Evolutionary conservation across 2,888 invertebrate species (phyloP), one percentile per base, ranked within the genome.

Genomic region (Drosophila mulleri): DNA sequence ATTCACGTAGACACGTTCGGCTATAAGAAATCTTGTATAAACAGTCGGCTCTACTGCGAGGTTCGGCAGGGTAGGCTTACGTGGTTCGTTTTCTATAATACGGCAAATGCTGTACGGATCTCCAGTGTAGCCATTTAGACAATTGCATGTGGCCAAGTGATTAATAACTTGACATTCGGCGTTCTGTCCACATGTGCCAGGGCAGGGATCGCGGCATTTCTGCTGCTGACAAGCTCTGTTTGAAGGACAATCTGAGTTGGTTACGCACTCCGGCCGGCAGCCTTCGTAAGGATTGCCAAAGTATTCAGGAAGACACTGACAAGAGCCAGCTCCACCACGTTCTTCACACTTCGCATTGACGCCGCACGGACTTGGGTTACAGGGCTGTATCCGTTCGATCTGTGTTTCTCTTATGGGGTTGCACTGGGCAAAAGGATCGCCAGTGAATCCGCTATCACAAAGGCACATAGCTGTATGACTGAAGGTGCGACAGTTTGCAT

Each of bases 261-360:
- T 86, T 1, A 94, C 92, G 90, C 96, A 96, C 91, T 96, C 95
- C 3, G 96, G 96, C 42, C 94, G 94, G 89, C 96, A 96, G 67
- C 95, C 94, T 93, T 96, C 95, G 88, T 96, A 96, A 45, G 97
- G 96, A 91, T 96, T 96, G 80, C 97, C 97, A 82, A 95, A 94
- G 92, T 96, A 96, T 75, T 95, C 95, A 8, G 95, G 94, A 65
- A 95, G 91, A 90, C 96, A 96, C 78, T 94, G 94, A 90, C 97
- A 97, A 50, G 96, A 95, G 72, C 96, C 96, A 45, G 96, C 96
- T 67, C 94, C 95, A 80, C 95, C 95, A 92, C 95, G 95, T 88
- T 96, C 95, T 91, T 94, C 94, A 91, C 96, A 96, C 78, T 95
- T 94, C n/a, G 96, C 96, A 92, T 96, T 96, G 41, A 94, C 90